phyloP scores from a whole-genome alignment of 2,888 invertebrate species.

The Psylliodes chrysocephalus region DNA sequence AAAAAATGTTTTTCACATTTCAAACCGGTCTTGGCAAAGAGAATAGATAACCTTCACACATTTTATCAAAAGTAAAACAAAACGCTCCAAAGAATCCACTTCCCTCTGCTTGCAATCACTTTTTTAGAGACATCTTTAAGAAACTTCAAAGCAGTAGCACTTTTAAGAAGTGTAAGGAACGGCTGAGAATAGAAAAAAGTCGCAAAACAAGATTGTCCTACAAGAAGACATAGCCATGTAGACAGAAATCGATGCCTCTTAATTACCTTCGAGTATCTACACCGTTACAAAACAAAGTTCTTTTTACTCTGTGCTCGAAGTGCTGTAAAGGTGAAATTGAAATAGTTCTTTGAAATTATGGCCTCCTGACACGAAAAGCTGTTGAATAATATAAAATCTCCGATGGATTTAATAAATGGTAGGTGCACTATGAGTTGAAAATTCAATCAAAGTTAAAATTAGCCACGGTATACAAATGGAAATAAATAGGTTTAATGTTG shows the following conservation, averaged over 20 bases:
- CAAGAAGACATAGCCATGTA: slow-evolving; percentile 5
- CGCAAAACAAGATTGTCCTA: slow-evolving; percentile 6
- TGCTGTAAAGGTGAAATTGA: slow-evolving; percentile 28
- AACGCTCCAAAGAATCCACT: neutral
- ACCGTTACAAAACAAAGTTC: slow-evolving; percentile 19
- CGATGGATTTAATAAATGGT: slow-evolving; percentile 9
- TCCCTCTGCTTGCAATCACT: neutral
- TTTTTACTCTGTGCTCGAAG: slow-evolving; percentile 14
- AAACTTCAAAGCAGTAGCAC: slow-evolving; percentile 14
- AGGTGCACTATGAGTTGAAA: neutral
- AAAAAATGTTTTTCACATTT: no score
- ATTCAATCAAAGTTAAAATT: slow-evolving; percentile 16
- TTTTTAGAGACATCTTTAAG: neutral
- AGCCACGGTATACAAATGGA: neutral
- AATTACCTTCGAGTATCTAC: slow-evolving; percentile 16
- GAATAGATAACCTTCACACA: no score
- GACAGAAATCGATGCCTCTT: slow-evolving; percentile 24
- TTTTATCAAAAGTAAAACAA: neutral
- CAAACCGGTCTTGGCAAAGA: no score
- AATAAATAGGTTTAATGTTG: neutral
- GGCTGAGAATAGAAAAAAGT: neutral
- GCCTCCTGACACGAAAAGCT: slow-evolving; percentile 12
- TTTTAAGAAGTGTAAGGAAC: neutral
- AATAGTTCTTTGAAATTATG: slow-evolving; percentile 30
- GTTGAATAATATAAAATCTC: slow-evolving; percentile 2